Conservation (phyloP, 1,140 invertebrate genomes). For the Himalopsyche phryganea region DNA sequence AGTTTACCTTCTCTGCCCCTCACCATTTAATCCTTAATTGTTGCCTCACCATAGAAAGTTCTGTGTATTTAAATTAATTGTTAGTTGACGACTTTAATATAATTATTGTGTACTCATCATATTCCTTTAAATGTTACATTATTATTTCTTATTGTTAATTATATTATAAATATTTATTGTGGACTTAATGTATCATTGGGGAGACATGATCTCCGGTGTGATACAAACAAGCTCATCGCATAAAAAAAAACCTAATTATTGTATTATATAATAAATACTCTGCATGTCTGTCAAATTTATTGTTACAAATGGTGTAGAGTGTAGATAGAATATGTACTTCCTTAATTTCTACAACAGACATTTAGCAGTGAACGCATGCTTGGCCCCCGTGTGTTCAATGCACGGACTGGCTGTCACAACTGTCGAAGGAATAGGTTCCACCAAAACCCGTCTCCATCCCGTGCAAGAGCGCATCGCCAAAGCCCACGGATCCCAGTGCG, state of each 20-base stretch:
- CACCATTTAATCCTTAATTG: too few species aligned
- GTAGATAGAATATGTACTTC: background rate
- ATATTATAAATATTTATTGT: too few species aligned
- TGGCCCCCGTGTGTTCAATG: conserved; percentile 77
- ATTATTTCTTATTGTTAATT: too few species aligned
- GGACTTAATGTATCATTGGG: too few species aligned
- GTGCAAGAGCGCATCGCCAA: conserved; percentile 84
- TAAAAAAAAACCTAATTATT: background rate
- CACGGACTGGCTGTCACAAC: conserved; percentile 86
- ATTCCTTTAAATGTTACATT: too few species aligned
- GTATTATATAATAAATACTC: background rate
- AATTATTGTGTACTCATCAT: too few species aligned
- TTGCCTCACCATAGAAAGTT: too few species aligned
- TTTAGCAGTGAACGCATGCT: conserved; percentile 83
- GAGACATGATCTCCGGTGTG: too few species aligned
- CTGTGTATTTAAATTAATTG: too few species aligned
- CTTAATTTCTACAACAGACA: conserved; percentile 59
- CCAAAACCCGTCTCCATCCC: conserved; percentile 69
- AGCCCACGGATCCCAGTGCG: conserved; percentile 86
- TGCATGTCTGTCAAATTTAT: background rate
- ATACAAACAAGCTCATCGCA: too few species aligned
- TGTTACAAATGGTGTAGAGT: background rate
- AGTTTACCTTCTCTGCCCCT: too few species aligned
- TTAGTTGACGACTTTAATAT: too few species aligned
- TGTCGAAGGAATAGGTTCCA: conserved; percentile 81